A percentile compares a stretch with the other conserved stretches of the same genome.
These are phyloP conservation scores for Chlorospingus flavigularis DNA, from an alignment of 2,797 vertebrate genomes.

Conservation along the genomic window DNA sequence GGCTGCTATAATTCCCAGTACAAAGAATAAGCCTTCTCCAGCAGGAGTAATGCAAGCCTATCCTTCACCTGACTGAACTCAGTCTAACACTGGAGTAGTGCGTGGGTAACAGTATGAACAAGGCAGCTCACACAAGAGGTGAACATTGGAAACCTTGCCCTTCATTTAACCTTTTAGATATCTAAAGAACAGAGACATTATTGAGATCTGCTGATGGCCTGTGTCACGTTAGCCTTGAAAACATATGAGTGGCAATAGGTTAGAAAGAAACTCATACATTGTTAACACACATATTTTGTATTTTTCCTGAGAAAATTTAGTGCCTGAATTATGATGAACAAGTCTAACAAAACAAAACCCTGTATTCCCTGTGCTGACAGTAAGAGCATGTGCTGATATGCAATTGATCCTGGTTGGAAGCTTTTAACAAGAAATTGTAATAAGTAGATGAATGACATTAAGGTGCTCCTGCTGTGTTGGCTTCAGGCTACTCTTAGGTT, in stretches of 20 bases:
- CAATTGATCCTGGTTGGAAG: background rate
- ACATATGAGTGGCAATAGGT: background rate
- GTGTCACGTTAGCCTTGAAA: background rate
- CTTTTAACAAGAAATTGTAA: background rate
- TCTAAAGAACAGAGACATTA: background rate
- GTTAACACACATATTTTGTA: background rate
- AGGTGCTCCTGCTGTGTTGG: background rate
- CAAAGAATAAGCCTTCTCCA: background rate
- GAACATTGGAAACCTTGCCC: background rate
- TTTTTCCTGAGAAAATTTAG: background rate
- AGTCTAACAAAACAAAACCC: background rate
- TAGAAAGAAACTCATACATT: background rate
- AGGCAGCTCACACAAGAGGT: background rate
- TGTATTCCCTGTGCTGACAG: background rate
- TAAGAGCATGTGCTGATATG: background rate
- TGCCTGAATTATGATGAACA: background rate
- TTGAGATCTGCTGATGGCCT: background rate
- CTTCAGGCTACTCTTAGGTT: background rate
- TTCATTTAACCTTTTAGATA: background rate
- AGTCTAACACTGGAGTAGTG: background rate
- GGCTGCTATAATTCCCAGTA: background rate
- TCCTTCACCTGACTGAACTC: background rate
- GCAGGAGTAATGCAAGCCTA: background rate
- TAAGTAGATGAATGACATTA: background rate
- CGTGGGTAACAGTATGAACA: background rate